phyloP scores from a whole-genome alignment of 2,888 invertebrate species.

The Oithona nana region DNA sequence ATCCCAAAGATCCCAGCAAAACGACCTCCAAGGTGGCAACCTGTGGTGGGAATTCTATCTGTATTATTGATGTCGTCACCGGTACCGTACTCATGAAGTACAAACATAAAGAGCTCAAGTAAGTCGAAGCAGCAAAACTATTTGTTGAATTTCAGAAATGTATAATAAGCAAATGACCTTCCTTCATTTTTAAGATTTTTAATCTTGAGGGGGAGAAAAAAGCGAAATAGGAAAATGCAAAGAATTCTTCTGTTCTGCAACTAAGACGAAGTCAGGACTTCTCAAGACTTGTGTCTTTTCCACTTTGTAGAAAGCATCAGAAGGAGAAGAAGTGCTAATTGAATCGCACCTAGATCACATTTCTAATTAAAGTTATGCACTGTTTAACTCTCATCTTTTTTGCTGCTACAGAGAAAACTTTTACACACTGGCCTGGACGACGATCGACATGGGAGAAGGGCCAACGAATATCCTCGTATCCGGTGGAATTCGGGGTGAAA shows the following conservation, averaged over 20 bases:
- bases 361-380: no score
- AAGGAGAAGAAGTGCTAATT: neutral
- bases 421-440: conserved; percentile 31
- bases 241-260: no score
- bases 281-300: neutral
- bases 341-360: no score
- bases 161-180: no score
- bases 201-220: no score
- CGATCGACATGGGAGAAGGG: conserved; percentile 21
- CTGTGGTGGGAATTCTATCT: conserved; percentile 33
- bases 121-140: conserved; percentile 19
- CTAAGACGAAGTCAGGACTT: no score
- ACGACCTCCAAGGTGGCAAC: conserved; percentile 31
- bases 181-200: no score
- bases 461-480: conserved; percentile 23
- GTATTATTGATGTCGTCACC: conserved; percentile 30
- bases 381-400: neutral
- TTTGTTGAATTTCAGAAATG: no score
- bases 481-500: conserved; percentile 23
- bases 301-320: no score
- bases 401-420: conserved; percentile 26
- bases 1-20: conserved; percentile 23
- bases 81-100: conserved; percentile 30
- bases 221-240: no score
- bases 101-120: conserved; percentile 23